phyloP scores from a whole-genome alignment of 2,113 vertebrate species.

The Tamias sibiricus region DNA sequence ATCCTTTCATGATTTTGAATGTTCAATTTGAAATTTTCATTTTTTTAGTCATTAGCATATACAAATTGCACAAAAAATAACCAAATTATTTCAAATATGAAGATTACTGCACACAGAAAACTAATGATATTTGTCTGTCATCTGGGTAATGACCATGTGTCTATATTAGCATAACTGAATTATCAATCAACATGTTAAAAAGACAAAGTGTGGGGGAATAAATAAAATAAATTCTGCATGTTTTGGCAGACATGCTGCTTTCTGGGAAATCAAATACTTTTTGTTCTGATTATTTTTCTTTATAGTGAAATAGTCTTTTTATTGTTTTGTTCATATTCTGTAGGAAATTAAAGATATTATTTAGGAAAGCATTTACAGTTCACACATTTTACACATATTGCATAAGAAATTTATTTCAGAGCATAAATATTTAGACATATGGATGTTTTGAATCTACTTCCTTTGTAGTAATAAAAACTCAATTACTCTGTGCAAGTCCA shows the following conservation, averaged over 20 bases:
- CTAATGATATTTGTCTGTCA: neutral
- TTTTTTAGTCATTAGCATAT: neutral
- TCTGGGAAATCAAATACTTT: neutral
- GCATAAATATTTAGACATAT: neutral
- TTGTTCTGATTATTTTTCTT: neutral
- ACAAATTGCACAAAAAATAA: neutral
- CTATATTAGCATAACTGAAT: neutral
- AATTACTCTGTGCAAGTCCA: neutral
- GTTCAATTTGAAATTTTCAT: neutral
- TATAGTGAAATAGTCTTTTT: neutral
- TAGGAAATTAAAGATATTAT: neutral
- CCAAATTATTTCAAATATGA: neutral
- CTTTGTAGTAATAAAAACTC: neutral
- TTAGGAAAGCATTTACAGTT: constrained; percentile 4
- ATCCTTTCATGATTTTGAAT: neutral
- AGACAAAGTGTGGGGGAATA: rapidly evolving
- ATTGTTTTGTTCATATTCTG: neutral
- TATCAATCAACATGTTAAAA: neutral
- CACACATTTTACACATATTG: neutral
- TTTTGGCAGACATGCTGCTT: neutral
- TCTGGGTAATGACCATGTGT: neutral
- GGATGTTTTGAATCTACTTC: neutral
- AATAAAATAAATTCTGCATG: neutral
- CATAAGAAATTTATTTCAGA: neutral
- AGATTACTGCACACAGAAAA: neutral